phyloP scores from a whole-genome alignment of 2,113 vertebrate genomes.

The Odontesthes bonariensis region DNA sequence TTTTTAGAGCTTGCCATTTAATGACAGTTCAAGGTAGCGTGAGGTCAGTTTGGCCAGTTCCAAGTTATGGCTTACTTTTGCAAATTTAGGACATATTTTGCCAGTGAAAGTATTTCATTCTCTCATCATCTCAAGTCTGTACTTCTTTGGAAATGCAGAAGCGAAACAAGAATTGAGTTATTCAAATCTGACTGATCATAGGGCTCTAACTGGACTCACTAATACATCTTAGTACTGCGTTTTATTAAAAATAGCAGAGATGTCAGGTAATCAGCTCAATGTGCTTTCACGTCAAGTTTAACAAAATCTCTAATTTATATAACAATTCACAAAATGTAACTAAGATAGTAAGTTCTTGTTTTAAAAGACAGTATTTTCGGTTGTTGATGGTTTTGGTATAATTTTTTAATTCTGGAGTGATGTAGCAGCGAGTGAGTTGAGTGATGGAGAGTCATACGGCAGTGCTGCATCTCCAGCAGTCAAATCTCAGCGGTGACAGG shows the following conservation, averaged over 20 bases:
- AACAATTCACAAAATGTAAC: not conserved
- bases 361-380: not conserved
- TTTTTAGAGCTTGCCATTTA: not conserved
- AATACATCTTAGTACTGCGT: not conserved
- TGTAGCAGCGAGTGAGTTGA: not conserved
- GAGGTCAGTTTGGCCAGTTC: not conserved
- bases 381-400: not conserved
- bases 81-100: too few relatives aligned
- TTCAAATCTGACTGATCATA: too few relatives aligned
- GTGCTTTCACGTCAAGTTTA: not conserved
- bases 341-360: not conserved
- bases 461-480: not conserved
- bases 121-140: too few relatives aligned
- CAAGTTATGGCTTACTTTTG: not conserved
- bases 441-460: not conserved
- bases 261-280: not conserved
- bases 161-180: too few relatives aligned
- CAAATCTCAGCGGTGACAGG: conserved; percentile 10
- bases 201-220: not conserved
- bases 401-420: too few relatives aligned
- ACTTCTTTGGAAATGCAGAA: too few relatives aligned
- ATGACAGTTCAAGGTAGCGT: not conserved
- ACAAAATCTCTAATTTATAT: not conserved
- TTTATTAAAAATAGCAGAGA: not conserved
- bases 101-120: too few relatives aligned